phyloP scores from a whole-genome alignment of 2,888 invertebrate species.

The Horisme vitalbata region DNA sequence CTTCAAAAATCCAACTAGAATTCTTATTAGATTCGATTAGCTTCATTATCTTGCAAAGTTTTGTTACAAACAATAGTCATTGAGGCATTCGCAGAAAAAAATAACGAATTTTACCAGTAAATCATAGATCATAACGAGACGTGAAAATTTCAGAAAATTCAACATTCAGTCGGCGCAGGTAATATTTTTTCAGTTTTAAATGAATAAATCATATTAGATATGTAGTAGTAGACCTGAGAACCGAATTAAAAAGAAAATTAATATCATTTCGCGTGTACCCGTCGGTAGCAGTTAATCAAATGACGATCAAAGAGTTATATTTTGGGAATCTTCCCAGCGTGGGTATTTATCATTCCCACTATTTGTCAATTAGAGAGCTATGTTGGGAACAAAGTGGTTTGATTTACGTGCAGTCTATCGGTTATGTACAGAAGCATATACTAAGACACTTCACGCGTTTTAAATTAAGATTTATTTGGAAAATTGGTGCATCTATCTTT shows the following conservation, averaged over 20 bases:
- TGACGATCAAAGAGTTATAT: conserved; percentile 75
- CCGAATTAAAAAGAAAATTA: conserved; percentile 78
- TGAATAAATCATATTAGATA: conserved; percentile 63
- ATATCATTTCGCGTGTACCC: conserved; percentile 70
- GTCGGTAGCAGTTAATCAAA: conserved; percentile 74
- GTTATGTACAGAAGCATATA: conserved; percentile 16
- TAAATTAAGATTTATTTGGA: conserved; percentile 22
- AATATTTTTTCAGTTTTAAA: conserved; percentile 43
- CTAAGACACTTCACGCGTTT: conserved; percentile 19
- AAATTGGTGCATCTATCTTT: conserved; percentile 16
- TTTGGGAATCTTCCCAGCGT: conserved; percentile 73
- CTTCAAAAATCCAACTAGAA: not conserved
- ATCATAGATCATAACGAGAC: conserved; percentile 41
- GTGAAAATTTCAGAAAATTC: conserved; percentile 43
- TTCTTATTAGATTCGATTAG: not conserved
- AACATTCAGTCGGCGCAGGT: conserved; percentile 38
- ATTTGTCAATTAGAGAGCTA: conserved; percentile 82
- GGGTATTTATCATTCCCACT: conserved; percentile 80
- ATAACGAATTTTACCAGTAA: conserved; percentile 33
- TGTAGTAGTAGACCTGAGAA: conserved; percentile 48
- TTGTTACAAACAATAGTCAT: conserved; percentile 4
- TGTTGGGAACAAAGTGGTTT: conserved; percentile 74
- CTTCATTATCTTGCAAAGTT: not conserved
- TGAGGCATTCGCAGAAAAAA: conserved; percentile 12
- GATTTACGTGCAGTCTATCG: conserved; percentile 66